Base-by-base conservation (phyloP, 2,888 invertebrate genomes). In the Eristalis tenax region DNA sequence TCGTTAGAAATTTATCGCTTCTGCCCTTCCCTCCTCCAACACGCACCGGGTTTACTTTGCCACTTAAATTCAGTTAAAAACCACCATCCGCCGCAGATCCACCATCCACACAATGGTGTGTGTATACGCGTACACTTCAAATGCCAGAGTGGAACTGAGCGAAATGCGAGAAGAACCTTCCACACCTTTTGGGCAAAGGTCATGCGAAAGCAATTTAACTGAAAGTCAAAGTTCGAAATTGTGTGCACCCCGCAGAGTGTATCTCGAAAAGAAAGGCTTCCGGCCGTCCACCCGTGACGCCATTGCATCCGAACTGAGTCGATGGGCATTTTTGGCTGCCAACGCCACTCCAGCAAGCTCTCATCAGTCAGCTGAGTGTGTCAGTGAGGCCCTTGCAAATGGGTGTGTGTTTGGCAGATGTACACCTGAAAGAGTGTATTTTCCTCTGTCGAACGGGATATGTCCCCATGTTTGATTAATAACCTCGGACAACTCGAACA, bases 391-490 rank as follows among this genome's bases (percentile, higher is more conserved):
- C 22, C 66, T 8, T 43, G n/a, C 3, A 22, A 32, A 22, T 26
- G 43, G 35, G 32, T 63, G 28, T 43, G 22, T 32, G n/a, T 23
- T 43, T 2, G 4, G 18, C 61, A n/a, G 2, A 10, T 8, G 50
- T 63, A n/a, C 28, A 43, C 43, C 23, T 28, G 59, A 61, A 23
- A 43, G 65, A 79, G 64, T 78, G 70, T 61, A 28, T 35, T 26
- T 35, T 38, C 13, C 2, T 11, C 65, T 59, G 40, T 66, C 59
- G 63, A 68, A 64, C 18, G 8, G 63, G 40, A 26, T 0, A 23
- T 18, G 56, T 43, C 50, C 15, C 50, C 6, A 22, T 63, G 22
- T 73, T 68, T 83, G 73, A 83, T 69, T 78, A 73, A 82, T 78
- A 40, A 78, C 70, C 82, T 74, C 18, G 35, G 43, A 56, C 57